Conservation (phyloP, 2,797 vertebrate species). For the Tangara arthus region DNA sequence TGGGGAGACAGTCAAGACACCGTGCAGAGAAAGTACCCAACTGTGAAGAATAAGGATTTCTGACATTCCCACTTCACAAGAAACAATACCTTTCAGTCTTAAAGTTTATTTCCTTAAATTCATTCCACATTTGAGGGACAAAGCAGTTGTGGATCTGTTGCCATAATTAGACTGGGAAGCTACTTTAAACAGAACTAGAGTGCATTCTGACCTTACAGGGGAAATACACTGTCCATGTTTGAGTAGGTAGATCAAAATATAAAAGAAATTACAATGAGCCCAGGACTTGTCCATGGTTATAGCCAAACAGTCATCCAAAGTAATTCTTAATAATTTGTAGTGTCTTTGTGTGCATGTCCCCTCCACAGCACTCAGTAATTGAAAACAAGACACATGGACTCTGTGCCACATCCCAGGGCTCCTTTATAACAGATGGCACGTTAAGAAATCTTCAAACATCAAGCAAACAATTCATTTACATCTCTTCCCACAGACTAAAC, state of each 20-base stretch:
- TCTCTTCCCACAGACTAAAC: not conserved
- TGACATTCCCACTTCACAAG: not conserved
- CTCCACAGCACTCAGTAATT: not conserved
- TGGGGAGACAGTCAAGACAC: not conserved
- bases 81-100: not conserved
- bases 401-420: not conserved
- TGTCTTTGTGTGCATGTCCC: not conserved
- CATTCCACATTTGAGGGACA: not conserved
- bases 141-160: not conserved
- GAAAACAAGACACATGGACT: not conserved
- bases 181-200: not conserved
- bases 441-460: not conserved
- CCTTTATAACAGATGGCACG: not conserved
- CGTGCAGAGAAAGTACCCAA: not conserved
- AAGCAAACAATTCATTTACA: not conserved
- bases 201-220: not conserved
- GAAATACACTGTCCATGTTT: not conserved
- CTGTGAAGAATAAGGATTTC: not conserved
- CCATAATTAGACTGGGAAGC: not conserved
- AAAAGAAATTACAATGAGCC: not conserved
- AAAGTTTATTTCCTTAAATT: not conserved
- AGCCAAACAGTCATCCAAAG: not conserved
- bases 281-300: not conserved
- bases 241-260: not conserved
- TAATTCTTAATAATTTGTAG: not conserved